Evolutionary conservation across 2,113 vertebrate species (phyloP).

Genomic region (Odocoileus hemionus): DNA sequence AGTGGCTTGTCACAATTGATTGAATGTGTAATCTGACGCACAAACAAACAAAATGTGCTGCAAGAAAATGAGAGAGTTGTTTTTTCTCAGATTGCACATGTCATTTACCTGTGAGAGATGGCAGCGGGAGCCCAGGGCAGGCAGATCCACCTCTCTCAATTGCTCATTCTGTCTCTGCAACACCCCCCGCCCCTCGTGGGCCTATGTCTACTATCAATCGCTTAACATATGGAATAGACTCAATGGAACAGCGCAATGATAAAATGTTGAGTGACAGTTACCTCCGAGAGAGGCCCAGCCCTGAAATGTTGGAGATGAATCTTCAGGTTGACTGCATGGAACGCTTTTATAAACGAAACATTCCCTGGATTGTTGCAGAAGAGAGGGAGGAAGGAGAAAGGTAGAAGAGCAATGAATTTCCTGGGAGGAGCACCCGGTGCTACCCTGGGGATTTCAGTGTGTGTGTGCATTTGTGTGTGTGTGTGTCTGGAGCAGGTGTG

Average conservation of each 20-base stretch:
- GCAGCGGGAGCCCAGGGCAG: neutral
- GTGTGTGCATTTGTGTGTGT: neutral
- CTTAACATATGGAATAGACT: neutral
- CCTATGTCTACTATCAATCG: neutral
- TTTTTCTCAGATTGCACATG: neutral
- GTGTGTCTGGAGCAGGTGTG: neutral
- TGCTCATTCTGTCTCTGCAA: conserved; percentile 4
- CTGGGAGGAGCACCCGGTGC: neutral
- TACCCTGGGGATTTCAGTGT: neutral
- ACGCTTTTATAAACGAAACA: neutral
- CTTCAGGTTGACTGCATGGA: neutral
- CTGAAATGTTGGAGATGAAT: neutral
- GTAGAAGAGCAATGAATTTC: neutral
- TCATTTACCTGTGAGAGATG: conserved; percentile 42
- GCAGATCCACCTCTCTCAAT: neutral
- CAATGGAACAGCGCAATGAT: neutral
- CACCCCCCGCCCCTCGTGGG: neutral
- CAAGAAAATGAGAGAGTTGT: conserved; percentile 52
- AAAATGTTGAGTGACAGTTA: neutral
- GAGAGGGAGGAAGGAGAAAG: neutral
- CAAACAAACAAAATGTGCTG: conserved; percentile 65
- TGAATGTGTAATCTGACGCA: conserved; percentile 61
- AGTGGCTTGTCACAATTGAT: conserved; percentile 74
- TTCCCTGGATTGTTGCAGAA: neutral
- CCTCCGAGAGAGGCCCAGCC: neutral